Base-by-base conservation (phyloP, 2,888 invertebrate genomes). In the Myathropa florea region DNA sequence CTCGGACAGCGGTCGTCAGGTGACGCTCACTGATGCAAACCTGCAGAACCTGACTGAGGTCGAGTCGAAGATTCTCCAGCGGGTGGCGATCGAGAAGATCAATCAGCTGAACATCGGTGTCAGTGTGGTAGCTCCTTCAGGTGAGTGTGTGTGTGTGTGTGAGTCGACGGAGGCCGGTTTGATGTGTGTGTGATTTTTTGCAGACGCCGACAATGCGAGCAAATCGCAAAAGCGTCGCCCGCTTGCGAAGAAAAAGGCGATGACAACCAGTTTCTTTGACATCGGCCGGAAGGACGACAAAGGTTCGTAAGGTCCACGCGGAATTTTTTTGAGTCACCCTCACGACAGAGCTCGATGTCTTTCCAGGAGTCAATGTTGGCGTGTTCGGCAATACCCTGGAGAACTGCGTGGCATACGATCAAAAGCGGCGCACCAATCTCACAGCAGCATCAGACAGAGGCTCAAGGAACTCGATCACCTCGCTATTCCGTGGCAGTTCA, bases 221-320 rank as follows among this genome's bases (percentile, higher is more conserved):
- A 86, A 86, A 46, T 36, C 96, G 90, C 95, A 96, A 1, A 97
- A 97, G 92, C 94, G 97, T 88, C 94, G 96, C 85, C 95, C 97
- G 0, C 95, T 97, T 91, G 94, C 98, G 88, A 98, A 97, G 93
- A 94, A 97, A 91, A 97, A 97, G 91, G 97, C 98, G 0, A 94
- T 97, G 77, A 98, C 98, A 55, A 97, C 97, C 0, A 96, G 97
- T 78, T 96, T 97, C 93, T 97, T 97, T 91, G 97, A 97, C 92
- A 94, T 95, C 88, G 95, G 95, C 89, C 94, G 95, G 89, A 96
- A 96, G 82, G 96, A 96, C 89, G 96, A 95, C 88, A 89, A 90
- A 72, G 89, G 91, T 92, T 30, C 23, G 59, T 21, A n/a, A 1
- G 9, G 0, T 6, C 26, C 0, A 3, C 2, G 39, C 39, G 3